Percentiles rank a stretch among this genome's conserved stretches.
Evolutionary conservation across 2,797 vertebrate genomes (phyloP).

Genomic region (Aulostomus chinensis): DNA sequence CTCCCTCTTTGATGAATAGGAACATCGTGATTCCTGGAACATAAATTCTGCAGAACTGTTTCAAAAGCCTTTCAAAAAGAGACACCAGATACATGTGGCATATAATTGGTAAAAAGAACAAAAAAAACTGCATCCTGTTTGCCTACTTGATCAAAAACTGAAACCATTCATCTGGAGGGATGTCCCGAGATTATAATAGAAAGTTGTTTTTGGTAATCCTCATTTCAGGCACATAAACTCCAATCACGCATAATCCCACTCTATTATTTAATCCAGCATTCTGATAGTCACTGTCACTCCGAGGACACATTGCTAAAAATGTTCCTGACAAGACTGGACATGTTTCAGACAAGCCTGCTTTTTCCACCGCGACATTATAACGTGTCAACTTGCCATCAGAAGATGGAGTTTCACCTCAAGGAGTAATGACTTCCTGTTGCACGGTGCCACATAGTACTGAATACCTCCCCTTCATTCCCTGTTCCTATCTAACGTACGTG

Average conservation of each 20-base stretch:
- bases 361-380: slow-evolving; percentile 58
- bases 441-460: slow-evolving; percentile 21
- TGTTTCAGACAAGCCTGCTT: slow-evolving; percentile 77
- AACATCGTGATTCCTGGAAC: no score
- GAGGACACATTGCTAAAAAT: slow-evolving; percentile 41
- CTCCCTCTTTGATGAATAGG: no score
- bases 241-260: slow-evolving; percentile 4
- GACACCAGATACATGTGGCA: no score
- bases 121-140: slow-evolving; percentile 23
- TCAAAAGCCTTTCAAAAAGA: no score
- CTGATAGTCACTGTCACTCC: slow-evolving; percentile 65
- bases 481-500: slow-evolving; percentile 62
- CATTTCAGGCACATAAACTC: no score
- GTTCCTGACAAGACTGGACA: slow-evolving; percentile 60
- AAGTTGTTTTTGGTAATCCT: slow-evolving; percentile 12
- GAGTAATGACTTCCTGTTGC: slow-evolving; percentile 56
- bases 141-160: slow-evolving; percentile 12
- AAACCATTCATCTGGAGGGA: slow-evolving; percentile 43
- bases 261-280: slow-evolving; percentile 27
- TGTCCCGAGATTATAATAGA: slow-evolving; percentile 27
- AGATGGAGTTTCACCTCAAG: slow-evolving; percentile 51
- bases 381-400: slow-evolving; percentile 65
- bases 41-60: no score
- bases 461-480: slow-evolving; percentile 42
- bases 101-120: no score